Evolutionary conservation across 2,797 vertebrate genomes (phyloP).

Genomic region (Hemitrygon akajei): DNA sequence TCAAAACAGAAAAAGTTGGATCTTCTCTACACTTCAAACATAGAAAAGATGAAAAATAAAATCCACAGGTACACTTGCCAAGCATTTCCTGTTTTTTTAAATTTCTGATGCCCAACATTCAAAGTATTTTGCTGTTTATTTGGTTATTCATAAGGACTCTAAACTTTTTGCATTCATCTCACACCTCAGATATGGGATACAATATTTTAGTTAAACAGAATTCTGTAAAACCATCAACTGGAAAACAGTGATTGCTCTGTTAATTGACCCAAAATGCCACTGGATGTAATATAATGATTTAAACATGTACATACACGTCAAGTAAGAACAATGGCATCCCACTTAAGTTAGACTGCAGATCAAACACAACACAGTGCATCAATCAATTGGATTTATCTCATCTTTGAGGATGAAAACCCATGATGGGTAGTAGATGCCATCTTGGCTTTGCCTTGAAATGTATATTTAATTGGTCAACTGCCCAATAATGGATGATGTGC

Average conservation of each 20-base stretch:
- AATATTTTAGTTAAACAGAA: neutral
- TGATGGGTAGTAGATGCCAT: neutral
- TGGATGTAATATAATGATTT: neutral
- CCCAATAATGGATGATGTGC: neutral
- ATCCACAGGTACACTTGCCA: too few species aligned
- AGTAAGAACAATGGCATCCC: neutral
- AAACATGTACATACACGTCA: neutral
- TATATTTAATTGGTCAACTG: neutral
- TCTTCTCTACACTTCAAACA: too few species aligned
- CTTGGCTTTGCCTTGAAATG: neutral
- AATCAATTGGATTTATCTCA: neutral
- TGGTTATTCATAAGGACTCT: neutral
- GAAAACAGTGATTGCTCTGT: neutral
- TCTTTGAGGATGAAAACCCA: neutral
- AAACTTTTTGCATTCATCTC: neutral
- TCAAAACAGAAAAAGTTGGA: too few species aligned
- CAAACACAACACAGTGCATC: neutral
- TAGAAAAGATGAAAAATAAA: too few species aligned
- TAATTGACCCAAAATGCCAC: neutral
- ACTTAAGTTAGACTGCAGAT: neutral
- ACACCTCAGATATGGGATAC: neutral
- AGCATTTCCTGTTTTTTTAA: too few species aligned
- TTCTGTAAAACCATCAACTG: neutral
- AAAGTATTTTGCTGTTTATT: too few species aligned
- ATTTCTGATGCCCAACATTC: too few species aligned